A percentile compares a stretch with the other conserved stretches of the same genome.
Evolutionary conservation across 1,140 invertebrate genomes (phyloP).

Genomic region (Drosophila simulans): DNA sequence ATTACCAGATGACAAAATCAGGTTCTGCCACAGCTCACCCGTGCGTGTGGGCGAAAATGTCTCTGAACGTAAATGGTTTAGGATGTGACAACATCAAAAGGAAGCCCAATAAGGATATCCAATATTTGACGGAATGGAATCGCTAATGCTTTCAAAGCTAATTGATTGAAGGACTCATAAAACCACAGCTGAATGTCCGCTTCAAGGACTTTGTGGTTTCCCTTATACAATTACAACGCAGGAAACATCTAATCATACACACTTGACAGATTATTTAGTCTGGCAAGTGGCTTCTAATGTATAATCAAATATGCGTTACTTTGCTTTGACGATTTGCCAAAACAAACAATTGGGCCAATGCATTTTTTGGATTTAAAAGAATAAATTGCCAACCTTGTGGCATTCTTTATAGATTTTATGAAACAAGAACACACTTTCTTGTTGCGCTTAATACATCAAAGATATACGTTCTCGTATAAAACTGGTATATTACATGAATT

Average conservation of each 20-base stretch:
- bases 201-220: slow-evolving; percentile 17
- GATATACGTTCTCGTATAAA: neutral
- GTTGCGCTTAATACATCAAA: no score
- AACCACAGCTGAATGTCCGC: slow-evolving; percentile 12
- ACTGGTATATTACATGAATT: neutral
- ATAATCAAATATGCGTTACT: slow-evolving; percentile 50
- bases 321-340: neutral
- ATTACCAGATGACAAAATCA: slow-evolving; percentile 61
- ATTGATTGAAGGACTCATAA: slow-evolving; percentile 28
- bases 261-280: slow-evolving; percentile 27
- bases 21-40: slow-evolving; percentile 21
- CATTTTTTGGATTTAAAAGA: neutral
- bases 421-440: no score
- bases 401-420: neutral
- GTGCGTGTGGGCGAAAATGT: slow-evolving; percentile 34
- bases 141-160: slow-evolving; percentile 25
- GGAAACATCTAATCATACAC: slow-evolving; percentile 9
- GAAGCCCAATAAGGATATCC: slow-evolving; percentile 35
- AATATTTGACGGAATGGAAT: slow-evolving; percentile 29
- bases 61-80: slow-evolving; percentile 8
- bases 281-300: slow-evolving; percentile 35
- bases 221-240: slow-evolving; percentile 16
- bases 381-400: neutral
- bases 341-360: neutral
- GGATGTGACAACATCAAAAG: slow-evolving; percentile 18